These are phyloP conservation scores for Fragum whitleyi DNA, from an alignment of 2,888 invertebrate species.

Conservation along the genomic window DNA sequence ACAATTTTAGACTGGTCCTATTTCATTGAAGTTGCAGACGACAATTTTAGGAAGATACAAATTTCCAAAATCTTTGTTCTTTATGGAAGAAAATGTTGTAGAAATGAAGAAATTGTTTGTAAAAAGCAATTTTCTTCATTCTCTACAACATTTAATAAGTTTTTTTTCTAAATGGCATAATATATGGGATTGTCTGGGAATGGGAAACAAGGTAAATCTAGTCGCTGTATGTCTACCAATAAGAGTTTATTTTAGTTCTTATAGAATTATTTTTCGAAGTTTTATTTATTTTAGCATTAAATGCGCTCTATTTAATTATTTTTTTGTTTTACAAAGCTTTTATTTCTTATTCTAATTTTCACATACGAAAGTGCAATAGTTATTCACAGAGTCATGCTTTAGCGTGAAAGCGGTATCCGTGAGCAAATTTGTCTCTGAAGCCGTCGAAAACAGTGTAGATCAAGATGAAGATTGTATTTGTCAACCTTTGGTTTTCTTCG, in stretches of 20 bases:
- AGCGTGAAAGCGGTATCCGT: not conserved
- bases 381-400: not conserved
- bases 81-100: no score
- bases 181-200: no score
- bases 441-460: not conserved
- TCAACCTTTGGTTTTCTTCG: no score
- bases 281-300: slow-evolving; percentile 11
- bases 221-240: not conserved
- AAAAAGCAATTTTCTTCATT: no score
- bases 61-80: no score
- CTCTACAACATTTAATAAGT: no score
- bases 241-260: not conserved
- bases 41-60: no score
- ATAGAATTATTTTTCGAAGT: not conserved
- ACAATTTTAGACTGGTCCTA: no score
- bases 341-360: not conserved
- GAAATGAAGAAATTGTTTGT: no score
- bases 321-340: not conserved
- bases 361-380: not conserved
- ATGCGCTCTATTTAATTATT: not conserved
- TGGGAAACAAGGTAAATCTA: not conserved
- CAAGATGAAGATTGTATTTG: no score
- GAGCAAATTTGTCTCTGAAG: not conserved
- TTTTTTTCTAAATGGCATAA: no score
- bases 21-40: no score